Evolutionary conservation across 2,888 invertebrate genomes (phyloP), one percentile per base, ranked within the genome.

Genomic region (Molorchus minor): DNA sequence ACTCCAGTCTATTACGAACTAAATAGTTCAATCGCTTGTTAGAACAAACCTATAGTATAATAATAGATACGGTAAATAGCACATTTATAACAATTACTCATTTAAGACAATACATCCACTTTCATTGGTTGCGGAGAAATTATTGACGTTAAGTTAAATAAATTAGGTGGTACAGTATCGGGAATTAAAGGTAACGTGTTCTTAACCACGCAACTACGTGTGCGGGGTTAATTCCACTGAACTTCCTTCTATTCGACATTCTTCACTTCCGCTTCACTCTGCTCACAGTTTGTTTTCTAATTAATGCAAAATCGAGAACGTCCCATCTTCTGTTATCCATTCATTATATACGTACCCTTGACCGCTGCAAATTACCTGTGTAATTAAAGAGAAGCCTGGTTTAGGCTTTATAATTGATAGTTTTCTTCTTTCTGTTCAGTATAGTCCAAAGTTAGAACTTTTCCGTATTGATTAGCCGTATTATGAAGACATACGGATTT

Each of bases 141-240:
- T 65, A 69, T 65, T 64, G 65, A 58, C 65, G 67, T 62, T 69
- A 69, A 64, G 64, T 69, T 67, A 66, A 58, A 53, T 56, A 62
- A 66, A 69, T 62, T 68, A 65, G 63, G 60, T 44, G 49, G 36
- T 45, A 45, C 16, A 16, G 30, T 16, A 25, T 40, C 53, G 58
- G 51, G 60, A 65, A 63, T 66, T 66, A 56, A 69, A 69, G 67
- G 68, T 69, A 69, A 69, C 67, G 68, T 69, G 64, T 63, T 64
- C 63, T 64, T 62, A 62, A 61, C 58, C 60, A 52, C 52, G 58
- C 60, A 68, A 68, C 65, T 63, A 69, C 67, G 68, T 67, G 62
- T 49, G 36, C 51, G 58, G 46, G 64, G 62, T 62, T 63, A 68
- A 65, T 68, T 66, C 64, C 58, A 61, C 41, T 49, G 47, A 67